These are phyloP conservation scores for Vipera latastei DNA, from an alignment of 2,797 vertebrate species.

Conservation along the genomic window DNA sequence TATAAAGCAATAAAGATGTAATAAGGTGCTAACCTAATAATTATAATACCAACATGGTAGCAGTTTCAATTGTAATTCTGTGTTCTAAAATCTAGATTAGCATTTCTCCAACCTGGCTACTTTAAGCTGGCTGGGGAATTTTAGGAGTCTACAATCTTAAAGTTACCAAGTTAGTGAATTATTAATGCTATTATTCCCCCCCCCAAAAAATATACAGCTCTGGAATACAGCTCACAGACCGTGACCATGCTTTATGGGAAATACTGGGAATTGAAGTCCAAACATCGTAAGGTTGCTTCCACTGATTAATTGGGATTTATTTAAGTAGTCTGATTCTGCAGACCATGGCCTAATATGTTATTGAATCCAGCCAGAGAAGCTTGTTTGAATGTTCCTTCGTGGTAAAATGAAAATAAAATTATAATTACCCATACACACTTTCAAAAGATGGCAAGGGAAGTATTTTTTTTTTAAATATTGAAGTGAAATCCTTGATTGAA, in stretches of 20 bases:
- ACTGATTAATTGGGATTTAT: background rate
- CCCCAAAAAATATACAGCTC: background rate
- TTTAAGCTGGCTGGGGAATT: background rate
- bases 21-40: background rate
- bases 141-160: background rate
- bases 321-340: background rate
- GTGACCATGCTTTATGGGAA: background rate
- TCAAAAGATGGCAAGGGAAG: background rate
- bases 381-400: background rate
- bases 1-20: background rate
- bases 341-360: background rate
- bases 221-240: background rate
- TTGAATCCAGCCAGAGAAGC: background rate
- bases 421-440: background rate
- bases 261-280: background rate
- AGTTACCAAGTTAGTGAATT: background rate
- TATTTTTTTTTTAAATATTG: background rate
- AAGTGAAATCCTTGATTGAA: background rate
- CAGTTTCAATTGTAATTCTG: background rate
- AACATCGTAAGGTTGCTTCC: background rate
- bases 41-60: background rate
- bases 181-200: background rate
- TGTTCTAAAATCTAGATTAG: background rate
- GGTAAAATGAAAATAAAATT: background rate
- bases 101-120: background rate